A percentile compares a stretch with the other conserved stretches of the same genome.
phyloP scores from a whole-genome alignment of 1,140 invertebrate genomes.

The Brachionus sp. region DNA sequence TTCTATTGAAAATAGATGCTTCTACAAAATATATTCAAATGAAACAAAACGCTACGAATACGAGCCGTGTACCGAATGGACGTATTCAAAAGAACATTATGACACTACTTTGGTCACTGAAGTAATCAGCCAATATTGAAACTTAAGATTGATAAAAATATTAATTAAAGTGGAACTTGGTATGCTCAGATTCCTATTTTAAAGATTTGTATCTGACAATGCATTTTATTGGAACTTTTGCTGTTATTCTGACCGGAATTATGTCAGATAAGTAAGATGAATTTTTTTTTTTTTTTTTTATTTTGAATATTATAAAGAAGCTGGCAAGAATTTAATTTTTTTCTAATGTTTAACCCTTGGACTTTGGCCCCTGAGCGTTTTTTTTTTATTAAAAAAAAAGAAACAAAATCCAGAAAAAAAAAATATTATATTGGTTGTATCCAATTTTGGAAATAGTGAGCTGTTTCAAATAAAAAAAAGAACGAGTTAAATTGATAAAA shows the following conservation, averaged over 20 bases:
- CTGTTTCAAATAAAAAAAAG: too few species aligned
- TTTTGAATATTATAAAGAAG: too few species aligned
- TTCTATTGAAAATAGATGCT: neutral
- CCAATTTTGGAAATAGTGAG: too few species aligned
- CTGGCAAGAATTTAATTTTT: too few species aligned
- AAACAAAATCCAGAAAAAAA: too few species aligned
- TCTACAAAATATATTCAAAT: neutral
- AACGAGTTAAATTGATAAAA: too few species aligned
- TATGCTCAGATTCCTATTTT: neutral
- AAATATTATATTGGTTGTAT: too few species aligned
- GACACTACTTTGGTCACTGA: conserved; percentile 21
- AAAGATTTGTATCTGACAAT: neutral
- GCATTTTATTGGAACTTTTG: conserved; percentile 31
- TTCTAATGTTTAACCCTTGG: too few species aligned
- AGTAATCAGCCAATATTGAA: neutral
- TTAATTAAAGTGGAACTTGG: conserved; percentile 34
- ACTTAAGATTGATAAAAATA: neutral
- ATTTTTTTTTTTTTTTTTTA: neutral
- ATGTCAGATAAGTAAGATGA: conserved; percentile 23
- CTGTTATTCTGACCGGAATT: conserved; percentile 10
- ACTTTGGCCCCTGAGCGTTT: too few species aligned
- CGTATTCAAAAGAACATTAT: conserved; percentile 24
- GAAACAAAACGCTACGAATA: neutral
- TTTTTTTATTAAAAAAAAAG: too few species aligned
- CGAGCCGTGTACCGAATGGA: neutral